These are phyloP conservation scores for Platycercus adscitus DNA, from an alignment of 2,113 vertebrate species.

Conservation along the genomic window DNA sequence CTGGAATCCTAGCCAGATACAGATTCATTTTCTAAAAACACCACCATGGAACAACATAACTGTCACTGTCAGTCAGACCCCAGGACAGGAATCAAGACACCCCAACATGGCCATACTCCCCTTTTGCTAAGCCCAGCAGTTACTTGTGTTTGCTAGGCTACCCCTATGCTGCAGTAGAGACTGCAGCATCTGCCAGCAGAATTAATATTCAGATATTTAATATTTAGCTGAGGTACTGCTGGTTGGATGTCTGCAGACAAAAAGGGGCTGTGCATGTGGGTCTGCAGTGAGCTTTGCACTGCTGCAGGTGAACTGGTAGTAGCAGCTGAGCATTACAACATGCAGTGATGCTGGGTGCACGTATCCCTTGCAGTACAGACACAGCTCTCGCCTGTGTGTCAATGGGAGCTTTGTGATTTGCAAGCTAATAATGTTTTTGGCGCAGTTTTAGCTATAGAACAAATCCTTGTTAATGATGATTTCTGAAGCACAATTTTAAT, in stretches of 20 bases:
- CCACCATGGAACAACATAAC: not conserved
- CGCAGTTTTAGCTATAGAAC: not conserved
- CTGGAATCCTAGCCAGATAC: not conserved
- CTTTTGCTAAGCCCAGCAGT: not conserved
- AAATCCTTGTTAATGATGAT: constrained; percentile 22
- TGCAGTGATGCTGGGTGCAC: accelerated
- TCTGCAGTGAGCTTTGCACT: not conserved
- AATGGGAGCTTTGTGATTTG: not conserved
- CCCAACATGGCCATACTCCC: not conserved
- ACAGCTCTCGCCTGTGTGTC: not conserved
- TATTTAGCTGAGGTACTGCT: not conserved
- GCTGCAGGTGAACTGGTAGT: not conserved
- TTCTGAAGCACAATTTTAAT: constrained; percentile 57
- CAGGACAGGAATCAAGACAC: not conserved
- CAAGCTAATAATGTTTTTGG: constrained; percentile 6
- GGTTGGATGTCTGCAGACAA: not conserved
- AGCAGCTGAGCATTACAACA: not conserved
- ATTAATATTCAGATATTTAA: not conserved
- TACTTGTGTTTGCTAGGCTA: not conserved
- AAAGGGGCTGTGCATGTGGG: not conserved
- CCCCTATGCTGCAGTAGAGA: not conserved
- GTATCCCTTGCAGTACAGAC: not conserved
- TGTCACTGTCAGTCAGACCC: not conserved
- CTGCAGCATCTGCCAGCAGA: not conserved
- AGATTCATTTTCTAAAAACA: not conserved